Evolutionary conservation across 2,113 vertebrate species (phyloP), one percentile per base, ranked within the genome.

Genomic region (Nansenia antarctica): DNA sequence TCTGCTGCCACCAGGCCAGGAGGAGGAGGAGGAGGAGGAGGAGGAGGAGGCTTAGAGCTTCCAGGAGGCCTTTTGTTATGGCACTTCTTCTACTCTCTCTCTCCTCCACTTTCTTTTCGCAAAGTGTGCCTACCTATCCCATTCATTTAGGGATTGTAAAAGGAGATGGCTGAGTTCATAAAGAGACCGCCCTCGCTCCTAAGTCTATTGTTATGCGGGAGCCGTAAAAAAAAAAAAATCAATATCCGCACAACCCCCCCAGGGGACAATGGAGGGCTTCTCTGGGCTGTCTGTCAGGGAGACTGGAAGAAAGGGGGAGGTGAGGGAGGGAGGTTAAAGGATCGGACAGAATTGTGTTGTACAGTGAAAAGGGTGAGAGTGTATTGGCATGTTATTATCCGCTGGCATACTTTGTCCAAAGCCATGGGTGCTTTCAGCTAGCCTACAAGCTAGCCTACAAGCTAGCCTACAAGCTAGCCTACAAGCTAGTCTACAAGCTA

Each of bases 181-280:
- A 78, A 78, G 66, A 64, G 27, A 63, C 67, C 6, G 29, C 49
- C 12, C n/a, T 20, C 60, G 72, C 55, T 68, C 74, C 65, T 45
- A 69, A 58, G 70, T 59, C 58, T 66, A 79, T 82, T 82, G 76
- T 79, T 69, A 12, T 54, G 55, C 53, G 63, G 57, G 34, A 27
- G 57, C 72, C 54, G 69, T 78, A 78, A 74, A 82, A 75, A 75
- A 75, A 55, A 32, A 78, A 74, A 82, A 75, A 75, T 78, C 61
- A 32, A 69, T 64, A 69, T 72, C 58, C 42, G 24, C 30, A 27
- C n/a, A n/a, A n/a, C n/a, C 54, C 18, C 54, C 5, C 26, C 18
- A 58, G 26, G 18, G 68, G 63, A 78, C 80, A 82, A 82, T 75
- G 69, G 53, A 45, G 42, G 55, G 60, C 31, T 57, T 71, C 49